A percentile compares a stretch with the other conserved stretches of the same genome.
phyloP scores from a whole-genome alignment of 2,113 vertebrate species.

The Urocolius indicus region DNA sequence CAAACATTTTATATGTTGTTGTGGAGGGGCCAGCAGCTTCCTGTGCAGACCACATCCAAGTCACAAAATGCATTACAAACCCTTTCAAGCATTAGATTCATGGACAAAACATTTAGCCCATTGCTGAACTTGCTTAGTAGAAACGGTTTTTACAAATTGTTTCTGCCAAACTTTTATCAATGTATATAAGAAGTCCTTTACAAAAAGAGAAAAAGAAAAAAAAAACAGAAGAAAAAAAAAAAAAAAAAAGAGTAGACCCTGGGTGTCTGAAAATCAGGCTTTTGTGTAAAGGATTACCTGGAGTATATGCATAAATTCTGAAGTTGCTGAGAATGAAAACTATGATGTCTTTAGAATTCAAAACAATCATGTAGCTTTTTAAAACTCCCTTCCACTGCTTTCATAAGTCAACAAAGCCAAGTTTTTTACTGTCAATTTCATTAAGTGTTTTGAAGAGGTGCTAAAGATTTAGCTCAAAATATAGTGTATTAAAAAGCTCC shows the following conservation, averaged over 20 bases:
- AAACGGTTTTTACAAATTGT: slow-evolving; percentile 56
- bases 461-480: slow-evolving; percentile 42
- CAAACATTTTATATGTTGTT: slow-evolving; percentile 34
- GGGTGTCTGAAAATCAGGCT: slow-evolving; percentile 24
- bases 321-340: background rate
- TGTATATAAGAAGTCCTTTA: slow-evolving; percentile 9
- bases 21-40: slow-evolving; percentile 51
- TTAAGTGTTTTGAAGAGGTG: slow-evolving; percentile 27
- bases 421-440: background rate
- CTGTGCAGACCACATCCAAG: slow-evolving; percentile 16
- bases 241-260: background rate
- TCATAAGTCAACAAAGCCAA: background rate
- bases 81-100: background rate
- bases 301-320: background rate
- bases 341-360: slow-evolving; percentile 3
- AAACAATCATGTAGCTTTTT: background rate
- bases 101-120: background rate
- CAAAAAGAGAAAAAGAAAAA: background rate
- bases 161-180: slow-evolving; percentile 50
- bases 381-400: slow-evolving; percentile 1
- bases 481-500: slow-evolving; percentile 52
- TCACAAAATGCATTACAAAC: slow-evolving; percentile 19
- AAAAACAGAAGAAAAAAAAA: too few species aligned
- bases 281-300: slow-evolving; percentile 1
- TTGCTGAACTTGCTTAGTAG: slow-evolving; percentile 30